Base-by-base conservation (phyloP, 2,888 invertebrate genomes). In the Mamestra brassicae region DNA sequence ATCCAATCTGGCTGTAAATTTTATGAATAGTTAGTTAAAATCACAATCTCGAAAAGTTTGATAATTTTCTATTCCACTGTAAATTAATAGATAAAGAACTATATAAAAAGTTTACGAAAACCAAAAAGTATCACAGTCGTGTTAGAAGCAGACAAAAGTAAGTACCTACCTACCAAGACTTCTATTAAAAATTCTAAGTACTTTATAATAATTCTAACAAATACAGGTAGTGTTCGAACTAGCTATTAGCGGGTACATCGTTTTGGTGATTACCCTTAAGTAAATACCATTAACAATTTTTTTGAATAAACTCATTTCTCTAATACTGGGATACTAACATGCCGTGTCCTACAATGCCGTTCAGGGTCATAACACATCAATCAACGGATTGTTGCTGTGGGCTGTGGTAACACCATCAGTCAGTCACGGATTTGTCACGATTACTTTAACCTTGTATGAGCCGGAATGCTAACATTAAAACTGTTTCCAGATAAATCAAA, bases 81-180 rank as follows among this genome's bases (percentile, higher is more conserved):
- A n/a, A 57, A 74, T 42, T 52, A 10, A 17, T 47, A 66, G 88
- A 88, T 88, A 88, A 87, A 69, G 50, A 71, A 70, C 42, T 58
- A 71, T 90, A 91, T 91, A 91, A 86, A 90, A 71, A 63, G 38
- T 42, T 47, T 8, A 26, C 17, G 89, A 90, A 88, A 78, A 84
- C 91, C 54, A 71, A 81, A 6, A 81, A 87, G 8, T n/a, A 58
- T 55, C 79, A 90, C 86, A 90, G 87, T 91, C 87, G 85, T 85
- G 71, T 80, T 74, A 78, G 76, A 87, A 81, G 80, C 81, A 72
- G 82, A 65, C 82, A 71, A 81, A 84, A 78, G 89, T 89, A 87
- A 89, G 88, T 87, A 57, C 6, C 1, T 87, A 57, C 6, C 1
- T 45, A 11, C 8, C n/a, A 34, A 45, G 47, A 36, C 45, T n/a